Evolutionary conservation across 2,113 vertebrate species (phyloP), one percentile per base, ranked within the genome.

Genomic region (Bothrops jararaca): DNA sequence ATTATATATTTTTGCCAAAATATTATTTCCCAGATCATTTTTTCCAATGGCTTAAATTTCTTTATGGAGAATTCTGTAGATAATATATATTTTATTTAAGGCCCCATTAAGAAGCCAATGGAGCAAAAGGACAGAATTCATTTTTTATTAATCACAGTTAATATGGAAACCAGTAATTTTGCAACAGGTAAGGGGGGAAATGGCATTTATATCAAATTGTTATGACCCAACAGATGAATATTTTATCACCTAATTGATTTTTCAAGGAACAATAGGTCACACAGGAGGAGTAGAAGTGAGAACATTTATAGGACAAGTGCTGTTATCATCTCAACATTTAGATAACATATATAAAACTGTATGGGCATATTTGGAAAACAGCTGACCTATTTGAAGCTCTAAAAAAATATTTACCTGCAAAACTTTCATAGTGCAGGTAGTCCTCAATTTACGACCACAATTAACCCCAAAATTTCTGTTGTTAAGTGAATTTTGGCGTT

Each of bases 161-260:
- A 29, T 8, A 20, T 23, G 18, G 20, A 88, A 86, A 60, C 23
- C 18, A 1, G 48, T 24, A 42, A 92, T 64, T 74, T 52, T 86
- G 53, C 4, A 90, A 52, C 69, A 85, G n/a, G 93, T 93, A 86
- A 50, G 22, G 15, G 57, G 94, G 54, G 56, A 26, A 34, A 1
- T 53, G 50, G 85, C 0, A 1, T 42, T 69, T 69, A 22, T 3
- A 92, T 88, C 2, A 91, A 85, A 0, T 29, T 80, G 29, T 0
- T 64, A 2, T 91, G 89, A 42, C 86, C 94, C 91, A 60, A 42
- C 1, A 29, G 12, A 13, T 1, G 42, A 60, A 90, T 86, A 90
- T 60, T 93, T 90, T 93, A 64, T 90, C 45, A 64, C 85, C n/a
- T 88, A 88, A 88, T 92, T 53, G 80, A 90, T 34, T 64, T 92